Conservation (phyloP, 2,888 invertebrate genomes). For the Volucella inanis region DNA sequence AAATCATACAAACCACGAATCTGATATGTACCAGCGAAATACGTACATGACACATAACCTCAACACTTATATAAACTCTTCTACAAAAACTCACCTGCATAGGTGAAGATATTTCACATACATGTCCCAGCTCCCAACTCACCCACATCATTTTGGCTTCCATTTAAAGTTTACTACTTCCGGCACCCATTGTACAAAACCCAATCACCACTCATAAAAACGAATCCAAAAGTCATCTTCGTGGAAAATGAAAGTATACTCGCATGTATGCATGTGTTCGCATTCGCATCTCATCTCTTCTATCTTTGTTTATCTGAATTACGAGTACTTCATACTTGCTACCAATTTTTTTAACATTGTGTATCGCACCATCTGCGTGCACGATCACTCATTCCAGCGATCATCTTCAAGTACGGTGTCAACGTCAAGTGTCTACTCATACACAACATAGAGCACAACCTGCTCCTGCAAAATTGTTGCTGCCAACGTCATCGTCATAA, state of each 20-base stretch:
- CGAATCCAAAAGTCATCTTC: slow-evolving; percentile 51
- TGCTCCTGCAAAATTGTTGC: slow-evolving; percentile 15
- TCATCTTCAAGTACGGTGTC: slow-evolving; percentile 18
- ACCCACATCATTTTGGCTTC: slow-evolving; percentile 6
- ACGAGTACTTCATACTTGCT: slow-evolving; percentile 3
- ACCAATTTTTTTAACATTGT: slow-evolving; percentile 13
- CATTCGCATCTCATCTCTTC: too few species aligned
- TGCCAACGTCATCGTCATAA: too few species aligned
- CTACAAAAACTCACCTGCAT: neutral
- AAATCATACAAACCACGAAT: too few species aligned
- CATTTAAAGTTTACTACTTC: slow-evolving; percentile 10
- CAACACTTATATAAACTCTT: too few species aligned
- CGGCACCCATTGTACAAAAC: slow-evolving; percentile 2
- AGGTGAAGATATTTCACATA: neutral
- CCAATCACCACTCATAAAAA: neutral
- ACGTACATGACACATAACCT: too few species aligned
- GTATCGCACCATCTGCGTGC: slow-evolving; percentile 32
- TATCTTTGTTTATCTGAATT: slow-evolving; percentile 13
- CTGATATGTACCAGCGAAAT: too few species aligned
- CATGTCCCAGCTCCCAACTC: neutral
- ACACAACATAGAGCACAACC: neutral
- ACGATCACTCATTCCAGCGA: slow-evolving; percentile 18
- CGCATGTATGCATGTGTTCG: too few species aligned
- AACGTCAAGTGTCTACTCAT: slow-evolving; percentile 3
- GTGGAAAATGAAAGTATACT: slow-evolving; percentile 56